These are phyloP conservation scores for Crocidura indochinensis DNA, from an alignment of 2,797 vertebrate species.

Conservation along the genomic window DNA sequence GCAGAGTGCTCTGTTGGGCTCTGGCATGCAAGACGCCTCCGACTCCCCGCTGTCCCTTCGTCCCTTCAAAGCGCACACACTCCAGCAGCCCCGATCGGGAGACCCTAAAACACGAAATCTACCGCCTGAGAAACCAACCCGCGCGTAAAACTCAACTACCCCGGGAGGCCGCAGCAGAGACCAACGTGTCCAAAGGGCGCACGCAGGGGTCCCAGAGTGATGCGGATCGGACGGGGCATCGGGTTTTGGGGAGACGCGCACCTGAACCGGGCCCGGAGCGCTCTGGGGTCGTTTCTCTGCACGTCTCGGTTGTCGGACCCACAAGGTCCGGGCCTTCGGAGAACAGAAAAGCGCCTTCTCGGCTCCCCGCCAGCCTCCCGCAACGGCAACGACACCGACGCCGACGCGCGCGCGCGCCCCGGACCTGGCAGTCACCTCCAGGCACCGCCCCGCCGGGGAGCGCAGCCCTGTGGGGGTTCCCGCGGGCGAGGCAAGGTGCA, in stretches of 20 bases:
- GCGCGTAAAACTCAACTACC: too few species aligned
- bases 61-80: too few species aligned
- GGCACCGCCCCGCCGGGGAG: slow-evolving; percentile 72
- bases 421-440: slow-evolving; percentile 69
- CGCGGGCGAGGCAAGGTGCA: background rate
- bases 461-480: slow-evolving; percentile 24
- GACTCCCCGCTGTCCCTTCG: background rate
- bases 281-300: background rate
- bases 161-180: too few species aligned
- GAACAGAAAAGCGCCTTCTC: background rate
- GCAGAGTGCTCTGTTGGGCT: too few species aligned
- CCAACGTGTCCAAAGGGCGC: background rate
- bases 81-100: too few species aligned
- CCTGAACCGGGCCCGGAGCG: background rate
- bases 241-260: background rate
- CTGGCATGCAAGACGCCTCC: background rate
- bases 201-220: background rate
- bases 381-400: too few species aligned
- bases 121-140: too few species aligned
- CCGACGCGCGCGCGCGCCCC: slow-evolving; percentile 8
- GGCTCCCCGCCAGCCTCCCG: too few species aligned
- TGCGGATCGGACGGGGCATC: background rate
- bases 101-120: too few species aligned
- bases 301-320: background rate
- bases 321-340: background rate